Conservation (phyloP, 2,888 invertebrate species). For the Lingula anatina region DNA sequence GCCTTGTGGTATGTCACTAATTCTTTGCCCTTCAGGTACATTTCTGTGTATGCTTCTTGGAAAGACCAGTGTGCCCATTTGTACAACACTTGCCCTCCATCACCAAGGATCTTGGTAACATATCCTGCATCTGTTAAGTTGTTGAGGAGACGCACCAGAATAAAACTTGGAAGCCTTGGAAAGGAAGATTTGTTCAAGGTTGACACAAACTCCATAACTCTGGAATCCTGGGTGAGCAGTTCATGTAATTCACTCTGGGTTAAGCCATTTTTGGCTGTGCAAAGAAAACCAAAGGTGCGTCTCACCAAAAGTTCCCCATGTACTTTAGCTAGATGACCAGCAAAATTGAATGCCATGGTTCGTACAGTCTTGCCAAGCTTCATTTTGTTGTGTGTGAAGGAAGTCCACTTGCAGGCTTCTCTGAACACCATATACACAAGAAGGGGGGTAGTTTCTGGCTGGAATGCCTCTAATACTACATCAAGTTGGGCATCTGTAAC, state of each 20-base stretch:
- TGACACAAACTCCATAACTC: conserved; percentile 35
- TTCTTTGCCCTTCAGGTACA: conserved; percentile 56
- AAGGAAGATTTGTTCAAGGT: too few species aligned
- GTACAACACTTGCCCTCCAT: too few species aligned
- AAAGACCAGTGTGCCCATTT: conserved; percentile 65
- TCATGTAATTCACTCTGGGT: conserved; percentile 76
- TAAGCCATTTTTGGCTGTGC: conserved; percentile 71
- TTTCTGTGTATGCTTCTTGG: conserved; percentile 60
- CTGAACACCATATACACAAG: conserved; percentile 32
- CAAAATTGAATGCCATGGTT: conserved; percentile 28
- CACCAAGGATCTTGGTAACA: too few species aligned
- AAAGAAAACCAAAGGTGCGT: conserved; percentile 65
- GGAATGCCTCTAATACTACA: conserved; percentile 62
- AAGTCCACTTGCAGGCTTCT: conserved; percentile 34
- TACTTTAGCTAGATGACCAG: conserved; percentile 37
- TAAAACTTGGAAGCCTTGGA: conserved; percentile 33
- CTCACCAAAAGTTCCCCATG: conserved; percentile 40
- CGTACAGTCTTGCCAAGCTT: conserved; percentile 31
- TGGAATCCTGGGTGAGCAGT: conserved; percentile 49
- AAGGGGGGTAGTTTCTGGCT: conserved; percentile 30
- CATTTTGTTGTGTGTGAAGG: conserved; percentile 20
- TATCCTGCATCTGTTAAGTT: too few species aligned
- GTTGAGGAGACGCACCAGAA: conserved; percentile 30
- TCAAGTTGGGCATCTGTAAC: conserved; percentile 63
- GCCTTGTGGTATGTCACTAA: conserved; percentile 47